Evolutionary conservation across 2,888 invertebrate genomes (phyloP).

Genomic region (Microctonus brassicae): DNA sequence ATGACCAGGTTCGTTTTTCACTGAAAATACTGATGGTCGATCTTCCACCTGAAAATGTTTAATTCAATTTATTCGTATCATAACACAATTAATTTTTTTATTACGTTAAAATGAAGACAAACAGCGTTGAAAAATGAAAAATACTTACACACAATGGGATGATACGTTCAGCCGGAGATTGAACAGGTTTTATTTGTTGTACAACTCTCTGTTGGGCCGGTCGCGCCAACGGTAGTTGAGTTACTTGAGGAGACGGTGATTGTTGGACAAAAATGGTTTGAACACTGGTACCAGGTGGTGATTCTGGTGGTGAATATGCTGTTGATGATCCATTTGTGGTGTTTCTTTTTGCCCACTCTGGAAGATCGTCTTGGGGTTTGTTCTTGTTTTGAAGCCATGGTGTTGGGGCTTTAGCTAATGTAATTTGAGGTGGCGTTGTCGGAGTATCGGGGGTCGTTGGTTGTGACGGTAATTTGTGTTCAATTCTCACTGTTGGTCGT

Average conservation of each 20-base stretch:
- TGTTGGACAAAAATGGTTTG: slow-evolving; percentile 51
- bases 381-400: slow-evolving; percentile 72
- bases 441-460: slow-evolving; percentile 61
- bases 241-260: slow-evolving; percentile 29
- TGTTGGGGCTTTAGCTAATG: slow-evolving; percentile 74
- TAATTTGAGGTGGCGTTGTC: slow-evolving; percentile 65
- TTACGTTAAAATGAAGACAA: too few species aligned
- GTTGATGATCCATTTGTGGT: slow-evolving; percentile 50
- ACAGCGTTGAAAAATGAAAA: background rate
- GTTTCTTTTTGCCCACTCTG: slow-evolving; percentile 71
- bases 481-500: slow-evolving; percentile 52
- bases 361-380: slow-evolving; percentile 70
- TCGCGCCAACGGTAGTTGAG: slow-evolving; percentile 40
- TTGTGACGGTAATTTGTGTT: slow-evolving; percentile 53
- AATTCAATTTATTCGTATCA: background rate
- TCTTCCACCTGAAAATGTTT: slow-evolving; percentile 60
- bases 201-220: slow-evolving; percentile 39
- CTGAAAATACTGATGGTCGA: slow-evolving; percentile 65
- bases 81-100: background rate
- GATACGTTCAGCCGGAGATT: slow-evolving; percentile 53
- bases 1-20: slow-evolving; percentile 58
- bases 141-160: slow-evolving; percentile 58
- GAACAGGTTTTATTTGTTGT: slow-evolving; percentile 39
- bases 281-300: slow-evolving; percentile 66
- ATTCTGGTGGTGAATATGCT: slow-evolving; percentile 53